phyloP scores from a whole-genome alignment of 2,888 invertebrate genomes.

The Pycnomerus fuliginosus region DNA sequence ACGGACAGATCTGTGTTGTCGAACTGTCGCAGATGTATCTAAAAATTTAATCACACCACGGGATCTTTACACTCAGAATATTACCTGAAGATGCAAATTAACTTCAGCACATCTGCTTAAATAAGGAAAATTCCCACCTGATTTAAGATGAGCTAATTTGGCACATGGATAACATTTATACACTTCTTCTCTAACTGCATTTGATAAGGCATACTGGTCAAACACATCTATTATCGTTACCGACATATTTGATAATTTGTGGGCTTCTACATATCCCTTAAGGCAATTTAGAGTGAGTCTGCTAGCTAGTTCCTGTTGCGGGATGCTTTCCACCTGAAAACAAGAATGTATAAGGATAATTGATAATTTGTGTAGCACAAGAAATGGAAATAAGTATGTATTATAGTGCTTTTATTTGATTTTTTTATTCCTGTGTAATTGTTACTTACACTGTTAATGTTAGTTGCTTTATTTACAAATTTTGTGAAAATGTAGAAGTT shows the following conservation, averaged over 20 bases:
- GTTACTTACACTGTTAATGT: too few species aligned
- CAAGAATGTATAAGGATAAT: too few species aligned
- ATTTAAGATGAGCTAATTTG: constrained; percentile 82
- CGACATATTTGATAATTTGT: constrained; percentile 66
- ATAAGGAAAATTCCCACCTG: constrained; percentile 89
- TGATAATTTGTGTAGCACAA: too few species aligned
- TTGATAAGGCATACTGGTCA: constrained; percentile 82
- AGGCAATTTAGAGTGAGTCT: constrained; percentile 84
- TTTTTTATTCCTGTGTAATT: too few species aligned
- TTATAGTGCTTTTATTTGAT: too few species aligned
- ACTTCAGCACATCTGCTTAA: constrained; percentile 86
- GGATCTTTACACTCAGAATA: too few species aligned
- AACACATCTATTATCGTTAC: constrained; percentile 87
- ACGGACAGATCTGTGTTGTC: constrained; percentile 63
- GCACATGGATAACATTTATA: constrained; percentile 85
- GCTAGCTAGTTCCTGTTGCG: constrained; percentile 81
- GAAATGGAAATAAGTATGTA: too few species aligned
- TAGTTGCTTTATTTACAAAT: too few species aligned
- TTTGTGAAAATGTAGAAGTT: too few species aligned
- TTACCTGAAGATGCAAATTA: constrained; percentile 82
- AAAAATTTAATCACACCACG: too few species aligned
- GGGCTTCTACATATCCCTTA: constrained; percentile 75
- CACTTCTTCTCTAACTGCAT: constrained; percentile 74
- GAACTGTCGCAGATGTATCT: constrained; percentile 72
- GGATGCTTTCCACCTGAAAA: constrained; percentile 76